Conservation (phyloP, 2,888 invertebrate genomes). For the Drosophila longiperda region DNA sequence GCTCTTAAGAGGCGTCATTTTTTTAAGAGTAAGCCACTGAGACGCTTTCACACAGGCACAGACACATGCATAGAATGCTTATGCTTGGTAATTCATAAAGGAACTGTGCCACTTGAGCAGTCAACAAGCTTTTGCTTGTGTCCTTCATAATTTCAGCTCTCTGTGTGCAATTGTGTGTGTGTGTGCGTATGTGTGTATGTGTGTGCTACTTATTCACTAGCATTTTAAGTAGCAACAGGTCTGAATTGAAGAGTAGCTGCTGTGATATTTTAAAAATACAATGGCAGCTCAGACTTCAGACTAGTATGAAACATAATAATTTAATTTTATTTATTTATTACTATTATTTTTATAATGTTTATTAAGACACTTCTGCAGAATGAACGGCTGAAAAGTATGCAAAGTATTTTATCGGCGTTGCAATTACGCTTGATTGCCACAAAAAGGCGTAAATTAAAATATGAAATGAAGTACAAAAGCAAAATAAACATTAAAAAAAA, state of each 20-base stretch:
- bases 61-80: not conserved
- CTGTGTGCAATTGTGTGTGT: constrained; percentile 3
- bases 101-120: constrained; percentile 75
- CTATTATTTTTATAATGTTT: constrained; percentile 3
- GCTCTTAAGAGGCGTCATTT: constrained; percentile 52
- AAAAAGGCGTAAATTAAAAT: constrained; percentile 68
- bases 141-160: constrained; percentile 57
- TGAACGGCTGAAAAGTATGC: constrained; percentile 18
- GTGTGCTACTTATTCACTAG: constrained; percentile 48
- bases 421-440: constrained; percentile 72
- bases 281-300: not conserved
- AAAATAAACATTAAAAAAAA: constrained; percentile 14
- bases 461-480: constrained; percentile 48
- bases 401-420: constrained; percentile 30
- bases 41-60: constrained; percentile 22
- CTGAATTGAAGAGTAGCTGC: constrained; percentile 18
- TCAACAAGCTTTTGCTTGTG: constrained; percentile 74
- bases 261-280: constrained; percentile 1
- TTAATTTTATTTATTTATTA: not conserved
- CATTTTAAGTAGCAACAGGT: constrained; percentile 70
- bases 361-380: constrained; percentile 7
- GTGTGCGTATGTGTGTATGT: constrained; percentile 18
- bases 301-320: not conserved
- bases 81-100: constrained; percentile 49
- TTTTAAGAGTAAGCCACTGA: constrained; percentile 49